Percentiles rank a stretch among this genome's conserved stretches.
Evolutionary conservation across 2,888 invertebrate genomes (phyloP).

Genomic region (Macaria liturata): DNA sequence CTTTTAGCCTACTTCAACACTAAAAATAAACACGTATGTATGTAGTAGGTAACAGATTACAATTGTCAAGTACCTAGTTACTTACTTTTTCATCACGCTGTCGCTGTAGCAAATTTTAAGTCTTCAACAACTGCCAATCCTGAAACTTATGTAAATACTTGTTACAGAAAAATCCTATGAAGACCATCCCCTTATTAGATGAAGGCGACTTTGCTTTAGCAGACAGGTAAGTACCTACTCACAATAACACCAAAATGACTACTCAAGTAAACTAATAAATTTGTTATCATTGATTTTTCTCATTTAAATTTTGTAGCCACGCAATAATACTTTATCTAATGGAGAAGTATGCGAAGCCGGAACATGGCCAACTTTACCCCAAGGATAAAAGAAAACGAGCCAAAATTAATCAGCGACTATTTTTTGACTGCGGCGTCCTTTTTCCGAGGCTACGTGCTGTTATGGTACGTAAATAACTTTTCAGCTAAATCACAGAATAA

Average conservation of each 20-base stretch:
- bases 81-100: too few relatives aligned
- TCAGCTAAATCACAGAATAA: background rate
- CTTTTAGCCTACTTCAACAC: too few relatives aligned
- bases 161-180: constrained; percentile 73
- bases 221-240: constrained; percentile 63
- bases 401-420: constrained; percentile 60
- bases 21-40: too few relatives aligned
- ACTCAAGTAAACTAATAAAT: too few relatives aligned
- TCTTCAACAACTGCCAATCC: too few relatives aligned
- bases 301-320: constrained; percentile 53
- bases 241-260: background rate
- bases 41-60: too few relatives aligned
- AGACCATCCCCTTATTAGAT: constrained; percentile 64
- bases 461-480: constrained; percentile 53
- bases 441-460: constrained; percentile 66
- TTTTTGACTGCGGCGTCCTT: constrained; percentile 68
- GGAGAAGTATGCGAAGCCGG: constrained; percentile 61
- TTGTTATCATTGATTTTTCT: too few relatives aligned
- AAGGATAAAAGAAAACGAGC: constrained; percentile 57
- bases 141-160: background rate
- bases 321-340: constrained; percentile 69
- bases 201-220: constrained; percentile 64
- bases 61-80: too few relatives aligned
- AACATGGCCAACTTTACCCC: constrained; percentile 61
- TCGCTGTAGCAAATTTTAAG: too few relatives aligned